Conservation (phyloP, 1,140 invertebrate species). For the Meloidogyne floridensis region DNA sequence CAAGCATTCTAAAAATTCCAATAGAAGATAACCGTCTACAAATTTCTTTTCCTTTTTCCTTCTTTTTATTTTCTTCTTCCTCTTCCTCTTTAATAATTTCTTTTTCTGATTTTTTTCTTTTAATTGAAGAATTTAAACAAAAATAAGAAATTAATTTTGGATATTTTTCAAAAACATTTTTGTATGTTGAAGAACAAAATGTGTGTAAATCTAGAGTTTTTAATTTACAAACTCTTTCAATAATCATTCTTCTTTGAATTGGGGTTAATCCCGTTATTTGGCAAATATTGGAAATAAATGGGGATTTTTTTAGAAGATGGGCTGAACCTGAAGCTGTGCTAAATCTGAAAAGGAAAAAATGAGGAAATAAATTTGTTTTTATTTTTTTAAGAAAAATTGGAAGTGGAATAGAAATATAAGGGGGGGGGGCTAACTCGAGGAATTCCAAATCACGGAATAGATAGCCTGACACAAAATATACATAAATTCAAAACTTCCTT, state of each 20-base stretch:
- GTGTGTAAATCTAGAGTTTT: not conserved
- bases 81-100: not conserved
- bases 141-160: constrained; percentile 7
- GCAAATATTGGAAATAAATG: not conserved
- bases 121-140: not conserved
- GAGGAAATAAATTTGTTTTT: too few relatives aligned
- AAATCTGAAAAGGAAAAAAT: not conserved
- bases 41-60: not conserved
- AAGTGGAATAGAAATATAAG: too few relatives aligned
- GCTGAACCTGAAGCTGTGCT: not conserved
- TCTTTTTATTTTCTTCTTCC: not conserved
- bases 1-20: not conserved
- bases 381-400: too few relatives aligned
- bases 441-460: too few relatives aligned
- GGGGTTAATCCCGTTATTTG: not conserved
- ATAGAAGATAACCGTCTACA: not conserved
- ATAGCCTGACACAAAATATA: too few relatives aligned
- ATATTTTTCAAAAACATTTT: constrained; percentile 10
- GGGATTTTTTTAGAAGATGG: not conserved
- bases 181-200: constrained; percentile 9
- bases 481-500: too few relatives aligned
- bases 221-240: constrained; percentile 3
- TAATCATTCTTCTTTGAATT: constrained; percentile 5
- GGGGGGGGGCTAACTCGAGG: too few relatives aligned
- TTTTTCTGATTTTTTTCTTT: constrained; percentile 1